Base-by-base conservation (phyloP, 2,888 invertebrate species). In the Conchocele bisecta region DNA sequence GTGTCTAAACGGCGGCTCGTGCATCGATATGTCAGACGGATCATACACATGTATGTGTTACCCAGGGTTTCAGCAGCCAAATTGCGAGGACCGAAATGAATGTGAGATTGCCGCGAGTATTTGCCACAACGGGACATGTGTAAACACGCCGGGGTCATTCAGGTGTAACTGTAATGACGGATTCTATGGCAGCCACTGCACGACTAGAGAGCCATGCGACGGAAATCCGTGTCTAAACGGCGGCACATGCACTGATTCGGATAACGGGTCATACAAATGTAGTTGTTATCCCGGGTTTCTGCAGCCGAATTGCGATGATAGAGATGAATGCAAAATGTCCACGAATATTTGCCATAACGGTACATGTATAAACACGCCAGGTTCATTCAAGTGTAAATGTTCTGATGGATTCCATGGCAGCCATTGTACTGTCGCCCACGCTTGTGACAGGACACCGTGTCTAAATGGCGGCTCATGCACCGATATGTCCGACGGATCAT, bases 331-430 rank as follows among this genome's bases (percentile, higher is more conserved):
- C 35, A 24, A 31, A 15, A 7, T 51, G 6, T 3, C 26, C n/a
- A 17, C 15, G 7, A 50, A 24, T 22, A 11, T 66, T 5, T 66
- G 66, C 29, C 24, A 50, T 26, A 46, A 66, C 24, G 66, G 66
- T 3, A 58, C 31, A 20, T 66, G 66, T 39, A 41, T 66, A 4
- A 67, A 67, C 22, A 59, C 59, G 3, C 66, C 58, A 17, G 66
- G 66, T 1, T 67, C 66, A 17, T 67, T 58, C 37, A 42, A 24
- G 15, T 67, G 66, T 29, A 46, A 9, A 1, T 67, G 66, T 44
- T 26, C 48, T 26, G 13, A 28, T 26, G 66, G 66, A 17, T 66
- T 50, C 44, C 22, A 31, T n/a, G 66, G 66, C 17, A 42, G 15
- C 28, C 58, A 41, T n/a, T 66, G 66, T 33, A n/a, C 5, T 6